Evolutionary conservation across 2,797 vertebrate species (phyloP).

Genomic region (Morus bassanus): DNA sequence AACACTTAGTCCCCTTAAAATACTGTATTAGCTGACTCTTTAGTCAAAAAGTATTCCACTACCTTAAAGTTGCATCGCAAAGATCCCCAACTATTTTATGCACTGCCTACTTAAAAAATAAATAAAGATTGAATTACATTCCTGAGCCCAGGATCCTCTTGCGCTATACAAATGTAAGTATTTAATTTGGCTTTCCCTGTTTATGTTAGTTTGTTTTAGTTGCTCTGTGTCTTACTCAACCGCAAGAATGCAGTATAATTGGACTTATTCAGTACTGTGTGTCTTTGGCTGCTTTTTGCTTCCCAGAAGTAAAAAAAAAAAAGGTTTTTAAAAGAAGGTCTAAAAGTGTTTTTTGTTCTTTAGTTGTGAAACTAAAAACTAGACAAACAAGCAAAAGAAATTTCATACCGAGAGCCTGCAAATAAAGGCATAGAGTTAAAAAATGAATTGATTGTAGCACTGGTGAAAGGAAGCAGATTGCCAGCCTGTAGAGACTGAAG

Average conservation of each 20-base stretch:
- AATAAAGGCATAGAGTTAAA: conserved; percentile 21
- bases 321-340: conserved; percentile 16
- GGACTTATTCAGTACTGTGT: conserved; percentile 56
- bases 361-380: conserved; percentile 62
- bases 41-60: not conserved
- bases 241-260: conserved; percentile 66
- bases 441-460: not conserved
- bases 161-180: conserved; percentile 60
- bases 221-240: conserved; percentile 59
- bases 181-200: conserved; percentile 68
- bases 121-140: conserved; percentile 58
- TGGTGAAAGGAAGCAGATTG: not conserved
- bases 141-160: conserved; percentile 60
- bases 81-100: conserved; percentile 33
- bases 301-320: not conserved
- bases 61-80: not conserved
- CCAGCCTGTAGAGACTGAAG: not conserved
- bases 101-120: conserved; percentile 47
- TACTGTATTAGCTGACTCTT: not conserved
- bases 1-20: not conserved
- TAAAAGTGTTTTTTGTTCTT: conserved; percentile 63
- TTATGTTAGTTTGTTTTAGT: conserved; percentile 68
- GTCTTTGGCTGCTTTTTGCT: conserved; percentile 55
- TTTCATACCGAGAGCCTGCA: conserved; percentile 19
- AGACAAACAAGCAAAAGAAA: conserved; percentile 53